Evolutionary conservation across 1,140 invertebrate species (phyloP), one percentile per base, ranked within the genome.

Genomic region (Neodiprion fabricii): DNA sequence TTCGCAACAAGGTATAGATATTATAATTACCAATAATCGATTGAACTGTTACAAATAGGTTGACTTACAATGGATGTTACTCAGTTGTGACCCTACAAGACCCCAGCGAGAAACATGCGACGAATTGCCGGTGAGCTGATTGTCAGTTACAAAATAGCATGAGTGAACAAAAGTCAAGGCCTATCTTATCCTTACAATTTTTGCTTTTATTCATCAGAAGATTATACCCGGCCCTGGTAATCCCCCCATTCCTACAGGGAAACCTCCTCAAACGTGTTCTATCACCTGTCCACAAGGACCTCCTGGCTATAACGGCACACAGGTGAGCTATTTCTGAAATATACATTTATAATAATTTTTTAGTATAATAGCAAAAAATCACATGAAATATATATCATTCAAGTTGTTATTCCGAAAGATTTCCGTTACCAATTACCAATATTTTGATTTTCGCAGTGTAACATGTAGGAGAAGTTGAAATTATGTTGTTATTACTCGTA

Each of bases 31-130:
- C 28, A 65, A 65, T 14, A 65, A 65, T 7, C 0, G 12, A 14
- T 14, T 70, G 5, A 71, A 74, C 67, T 78, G 82, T 71, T 75
- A 68, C 69, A 85, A 87, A 73, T 81, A 95, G 93, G 91, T 95
- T 81, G 94, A 95, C 82, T 85, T 96, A 48, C 94, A 96, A 90
- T 95, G 93, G 93, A 93, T 95, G 92, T 90, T 93, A 11, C 86
- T 96, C 77, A 93, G 92, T 79, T 96, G 94, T 84, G 94, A 96
- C 86, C 92, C 93, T n/a, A 90, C 91, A 1, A 89, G 91, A 81
- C 92, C 93, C 10, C 90, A 92, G 76, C 86, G 92, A 79, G 93
- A 95, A 81, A 90, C 85, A n/a, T 96, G 94, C 82, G 89, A 90
- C 72, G 94, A 95, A 85, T 80, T 95, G 61, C 92, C 91, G 68